These are phyloP conservation scores for Sebastes hubbsi DNA, from an alignment of 2,797 vertebrate genomes.

Conservation along the genomic window DNA sequence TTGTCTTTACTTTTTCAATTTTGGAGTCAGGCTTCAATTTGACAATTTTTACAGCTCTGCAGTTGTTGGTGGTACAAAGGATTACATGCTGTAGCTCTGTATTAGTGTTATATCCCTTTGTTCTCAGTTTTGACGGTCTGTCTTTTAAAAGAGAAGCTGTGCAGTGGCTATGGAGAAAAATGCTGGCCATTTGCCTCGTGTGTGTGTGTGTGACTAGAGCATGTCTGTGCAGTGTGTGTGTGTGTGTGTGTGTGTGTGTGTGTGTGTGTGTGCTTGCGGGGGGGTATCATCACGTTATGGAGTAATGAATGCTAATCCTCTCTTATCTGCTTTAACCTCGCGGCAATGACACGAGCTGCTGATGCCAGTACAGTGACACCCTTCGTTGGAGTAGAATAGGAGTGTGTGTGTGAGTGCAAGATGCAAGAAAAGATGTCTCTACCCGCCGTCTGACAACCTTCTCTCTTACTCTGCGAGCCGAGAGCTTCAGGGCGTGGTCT, in stretches of 20 bases:
- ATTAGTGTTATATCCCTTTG: constrained; percentile 27
- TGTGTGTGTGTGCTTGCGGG: constrained; percentile 1
- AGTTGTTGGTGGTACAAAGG: constrained; percentile 37
- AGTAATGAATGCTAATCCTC: constrained; percentile 82
- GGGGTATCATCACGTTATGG: constrained; percentile 62
- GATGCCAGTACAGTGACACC: constrained; percentile 56
- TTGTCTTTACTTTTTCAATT: background rate
- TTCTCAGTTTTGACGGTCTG: constrained; percentile 17
- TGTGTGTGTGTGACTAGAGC: background rate
- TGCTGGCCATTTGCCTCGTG: background rate
- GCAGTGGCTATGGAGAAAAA: background rate
- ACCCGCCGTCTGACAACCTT: constrained; percentile 29
- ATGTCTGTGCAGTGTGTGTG: background rate
- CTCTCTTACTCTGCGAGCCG: background rate
- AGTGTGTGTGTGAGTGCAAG: background rate
- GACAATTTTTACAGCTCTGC: constrained; percentile 30
- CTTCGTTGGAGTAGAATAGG: constrained; percentile 36
- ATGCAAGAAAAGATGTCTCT: constrained; percentile 31
- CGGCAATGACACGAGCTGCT: constrained; percentile 68
- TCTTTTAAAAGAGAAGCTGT: constrained; percentile 4
- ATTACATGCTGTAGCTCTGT: constrained; percentile 33
- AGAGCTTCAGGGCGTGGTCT: constrained; percentile 56
- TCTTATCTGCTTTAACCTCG: constrained; percentile 78
- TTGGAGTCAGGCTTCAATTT: background rate
- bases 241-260: background rate